Evolutionary conservation across 1,140 invertebrate genomes (phyloP).

Genomic region (Drosophila sucinea): DNA sequence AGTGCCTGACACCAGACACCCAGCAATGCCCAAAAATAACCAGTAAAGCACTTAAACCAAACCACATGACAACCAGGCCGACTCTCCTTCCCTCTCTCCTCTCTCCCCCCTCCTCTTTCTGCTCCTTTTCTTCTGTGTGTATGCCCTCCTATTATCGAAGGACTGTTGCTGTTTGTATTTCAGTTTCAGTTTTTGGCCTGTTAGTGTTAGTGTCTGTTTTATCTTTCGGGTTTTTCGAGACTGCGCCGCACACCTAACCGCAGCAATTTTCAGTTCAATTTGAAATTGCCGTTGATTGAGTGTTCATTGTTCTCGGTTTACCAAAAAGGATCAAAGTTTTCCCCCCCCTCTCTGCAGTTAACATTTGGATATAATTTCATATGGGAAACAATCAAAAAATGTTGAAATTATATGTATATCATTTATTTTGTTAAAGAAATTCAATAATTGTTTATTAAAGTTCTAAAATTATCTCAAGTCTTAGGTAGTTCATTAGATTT

Average conservation of each 20-base stretch:
- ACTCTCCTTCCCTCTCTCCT: neutral
- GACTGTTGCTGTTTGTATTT: conserved; percentile 20
- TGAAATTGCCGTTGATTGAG: conserved; percentile 60
- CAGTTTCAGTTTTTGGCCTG: conserved; percentile 16
- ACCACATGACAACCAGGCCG: conserved; percentile 70
- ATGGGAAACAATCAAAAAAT: neutral
- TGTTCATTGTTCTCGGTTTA: conserved; percentile 45
- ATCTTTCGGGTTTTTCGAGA: conserved; percentile 26
- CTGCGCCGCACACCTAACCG: conserved; percentile 31
- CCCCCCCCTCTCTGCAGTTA: neutral
- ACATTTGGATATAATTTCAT: neutral
- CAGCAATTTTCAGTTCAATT: conserved; percentile 71
- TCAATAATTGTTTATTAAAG: too few relatives aligned
- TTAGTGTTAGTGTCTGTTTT: conserved; percentile 14
- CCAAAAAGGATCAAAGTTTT: neutral
- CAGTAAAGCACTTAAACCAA: conserved; percentile 73
- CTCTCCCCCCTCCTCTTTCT: neutral
- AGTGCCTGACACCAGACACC: conserved; percentile 58
- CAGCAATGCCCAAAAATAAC: conserved; percentile 67
- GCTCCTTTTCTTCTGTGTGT: conserved; percentile 2
- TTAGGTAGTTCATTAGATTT: too few relatives aligned
- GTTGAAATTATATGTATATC: too few relatives aligned
- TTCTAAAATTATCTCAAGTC: too few relatives aligned
- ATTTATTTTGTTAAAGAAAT: too few relatives aligned
- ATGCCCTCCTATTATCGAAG: conserved; percentile 56